These are phyloP conservation scores for Idaea biselata DNA, from an alignment of 2,888 invertebrate species.

Conservation along the genomic window DNA sequence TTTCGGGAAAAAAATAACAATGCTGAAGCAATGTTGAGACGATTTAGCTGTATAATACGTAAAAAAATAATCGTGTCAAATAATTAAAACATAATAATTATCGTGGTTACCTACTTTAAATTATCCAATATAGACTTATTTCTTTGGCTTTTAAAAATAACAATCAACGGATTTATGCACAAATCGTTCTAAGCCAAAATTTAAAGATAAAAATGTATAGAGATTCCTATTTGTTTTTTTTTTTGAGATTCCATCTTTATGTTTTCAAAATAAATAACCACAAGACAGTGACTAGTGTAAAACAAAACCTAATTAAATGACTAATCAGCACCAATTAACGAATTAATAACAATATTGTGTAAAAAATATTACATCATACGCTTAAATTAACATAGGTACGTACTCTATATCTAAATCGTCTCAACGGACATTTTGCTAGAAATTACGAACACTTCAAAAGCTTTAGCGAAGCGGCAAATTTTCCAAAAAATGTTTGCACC, in stretches of 20 bases:
- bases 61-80: background rate
- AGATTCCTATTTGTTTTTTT: background rate
- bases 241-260: background rate
- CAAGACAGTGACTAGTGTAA: constrained; percentile 37
- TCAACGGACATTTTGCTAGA: too few species aligned
- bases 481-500: too few species aligned
- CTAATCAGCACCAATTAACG: constrained; percentile 48
- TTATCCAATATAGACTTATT: background rate
- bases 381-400: background rate
- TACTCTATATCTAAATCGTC: too few species aligned
- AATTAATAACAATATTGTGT: constrained; percentile 22
- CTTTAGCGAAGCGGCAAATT: too few species aligned
- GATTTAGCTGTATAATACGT: too few species aligned
- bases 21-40: too few species aligned
- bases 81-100: background rate
- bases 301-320: constrained; percentile 32
- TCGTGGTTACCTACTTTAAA: background rate
- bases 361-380: background rate
- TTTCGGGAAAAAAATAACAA: too few species aligned
- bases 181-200: too few species aligned
- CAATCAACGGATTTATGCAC: too few species aligned
- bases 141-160: too few species aligned
- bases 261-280: constrained; percentile 17
- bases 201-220: background rate
- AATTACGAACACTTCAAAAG: too few species aligned